phyloP scores from a whole-genome alignment of 2,797 vertebrate genomes.

The Simalia tracyae region DNA sequence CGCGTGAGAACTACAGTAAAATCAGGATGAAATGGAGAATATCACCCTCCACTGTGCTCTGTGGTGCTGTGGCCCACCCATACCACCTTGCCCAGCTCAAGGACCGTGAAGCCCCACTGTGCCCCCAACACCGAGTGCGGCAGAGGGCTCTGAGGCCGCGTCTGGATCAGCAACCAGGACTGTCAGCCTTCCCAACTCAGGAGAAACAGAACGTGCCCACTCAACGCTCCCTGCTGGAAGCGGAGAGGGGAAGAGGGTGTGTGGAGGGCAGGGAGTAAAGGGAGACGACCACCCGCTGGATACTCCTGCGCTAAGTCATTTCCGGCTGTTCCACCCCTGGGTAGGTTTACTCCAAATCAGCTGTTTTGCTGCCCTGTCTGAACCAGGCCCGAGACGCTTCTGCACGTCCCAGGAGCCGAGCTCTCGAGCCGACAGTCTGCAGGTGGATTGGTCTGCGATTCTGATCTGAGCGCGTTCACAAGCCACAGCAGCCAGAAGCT shows the following conservation, averaged over 20 bases:
- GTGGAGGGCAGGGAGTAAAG: background rate
- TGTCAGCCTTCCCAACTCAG: background rate
- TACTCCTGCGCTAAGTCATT: background rate
- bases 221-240: background rate
- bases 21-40: too few relatives aligned
- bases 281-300: background rate
- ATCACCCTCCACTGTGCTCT: too few relatives aligned
- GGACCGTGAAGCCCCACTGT: too few relatives aligned
- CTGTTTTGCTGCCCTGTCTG: background rate
- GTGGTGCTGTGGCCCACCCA: too few relatives aligned
- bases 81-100: too few relatives aligned
- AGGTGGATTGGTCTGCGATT: background rate
- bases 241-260: background rate
- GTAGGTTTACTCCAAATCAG: background rate
- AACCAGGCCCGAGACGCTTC: background rate
- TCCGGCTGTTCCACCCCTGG: background rate
- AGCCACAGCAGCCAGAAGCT: background rate
- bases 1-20: too few relatives aligned
- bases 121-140: too few relatives aligned
- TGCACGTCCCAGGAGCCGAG: background rate
- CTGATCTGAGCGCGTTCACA: background rate
- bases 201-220: background rate
- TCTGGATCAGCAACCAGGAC: background rate
- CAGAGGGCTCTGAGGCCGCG: too few relatives aligned
- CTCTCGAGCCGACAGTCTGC: background rate